Conservation (phyloP, 2,113 vertebrate genomes). For the Coptodon bakossiorum region DNA sequence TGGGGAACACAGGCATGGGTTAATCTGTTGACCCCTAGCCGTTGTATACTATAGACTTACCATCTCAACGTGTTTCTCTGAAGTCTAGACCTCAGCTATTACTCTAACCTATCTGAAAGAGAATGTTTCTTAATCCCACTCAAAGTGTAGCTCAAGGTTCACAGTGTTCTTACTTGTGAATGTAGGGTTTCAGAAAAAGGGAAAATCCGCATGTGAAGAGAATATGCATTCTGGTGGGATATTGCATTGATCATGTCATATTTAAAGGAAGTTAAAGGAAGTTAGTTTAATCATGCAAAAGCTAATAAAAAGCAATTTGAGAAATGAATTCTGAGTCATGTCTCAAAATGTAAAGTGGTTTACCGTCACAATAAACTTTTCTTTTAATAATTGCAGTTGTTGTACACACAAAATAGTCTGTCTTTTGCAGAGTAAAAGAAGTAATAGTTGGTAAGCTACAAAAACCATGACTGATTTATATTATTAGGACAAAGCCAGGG, state of each 20-base stretch:
- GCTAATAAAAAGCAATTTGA: not conserved
- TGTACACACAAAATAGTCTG: not conserved
- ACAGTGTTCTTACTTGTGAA: not conserved
- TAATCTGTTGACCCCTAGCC: conserved; percentile 65
- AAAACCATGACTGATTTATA: not conserved
- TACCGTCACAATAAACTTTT: not conserved
- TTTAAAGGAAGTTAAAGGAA: not conserved
- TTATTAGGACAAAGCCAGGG: not conserved
- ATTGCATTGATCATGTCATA: not conserved
- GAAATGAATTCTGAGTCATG: not conserved
- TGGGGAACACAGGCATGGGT: conserved; percentile 49
- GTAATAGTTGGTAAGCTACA: not conserved
- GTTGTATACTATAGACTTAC: conserved; percentile 44
- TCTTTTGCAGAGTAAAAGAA: not conserved
- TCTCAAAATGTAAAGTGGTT: not conserved
- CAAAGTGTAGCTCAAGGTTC: not conserved
- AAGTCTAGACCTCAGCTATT: conserved; percentile 35
- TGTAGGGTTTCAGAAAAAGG: not conserved
- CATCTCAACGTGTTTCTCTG: conserved; percentile 31
- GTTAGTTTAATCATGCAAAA: not conserved
- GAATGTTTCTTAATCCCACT: conserved; percentile 14
- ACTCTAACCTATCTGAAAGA: conserved; percentile 24
- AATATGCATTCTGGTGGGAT: not conserved
- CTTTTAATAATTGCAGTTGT: not conserved
- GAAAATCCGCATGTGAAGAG: not conserved